A percentile compares a stretch with the other conserved stretches of the same genome.
Evolutionary conservation across 2,113 vertebrate genomes (phyloP).

Genomic region (Pangasianodon hypophthalmus): DNA sequence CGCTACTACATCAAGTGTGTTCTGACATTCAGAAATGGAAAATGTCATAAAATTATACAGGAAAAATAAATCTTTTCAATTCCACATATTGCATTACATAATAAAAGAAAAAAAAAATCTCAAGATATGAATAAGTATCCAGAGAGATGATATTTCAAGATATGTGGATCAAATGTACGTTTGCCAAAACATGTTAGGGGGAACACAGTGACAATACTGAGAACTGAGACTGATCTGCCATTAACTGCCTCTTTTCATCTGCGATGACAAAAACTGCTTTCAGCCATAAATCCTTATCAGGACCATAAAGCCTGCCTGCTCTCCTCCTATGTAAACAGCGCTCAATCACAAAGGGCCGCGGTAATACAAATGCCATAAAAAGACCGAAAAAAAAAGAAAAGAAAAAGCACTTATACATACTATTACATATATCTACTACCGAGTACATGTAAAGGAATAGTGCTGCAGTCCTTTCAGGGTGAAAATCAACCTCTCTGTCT

Average conservation of each 20-base stretch:
- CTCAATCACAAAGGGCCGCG: conserved; percentile 41
- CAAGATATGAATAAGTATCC: conserved; percentile 5
- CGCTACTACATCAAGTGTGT: neutral
- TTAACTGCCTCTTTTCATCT: conserved; percentile 34
- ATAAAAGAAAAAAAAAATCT: neutral
- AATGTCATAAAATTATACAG: neutral
- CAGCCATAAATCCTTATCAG: conserved; percentile 49
- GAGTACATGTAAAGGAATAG: conserved; percentile 10
- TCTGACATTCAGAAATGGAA: conserved; percentile 2
- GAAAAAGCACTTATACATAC: neutral
- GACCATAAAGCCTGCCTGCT: conserved; percentile 46
- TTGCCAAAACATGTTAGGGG: neutral
- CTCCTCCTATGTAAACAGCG: conserved; percentile 48
- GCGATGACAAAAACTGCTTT: conserved; percentile 30
- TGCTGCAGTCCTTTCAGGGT: conserved; percentile 3
- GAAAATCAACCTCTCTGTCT: neutral
- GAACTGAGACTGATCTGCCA: conserved; percentile 6
- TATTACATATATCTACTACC: neutral
- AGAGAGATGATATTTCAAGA: conserved; percentile 9
- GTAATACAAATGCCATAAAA: conserved; percentile 42
- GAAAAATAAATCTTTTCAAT: neutral
- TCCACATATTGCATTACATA: neutral
- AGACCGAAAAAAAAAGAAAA: neutral
- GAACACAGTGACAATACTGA: neutral
- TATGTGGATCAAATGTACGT: neutral